Percentiles rank a stretch among this genome's conserved stretches.
These are phyloP conservation scores for Acanthis flammea DNA, from an alignment of 2,797 vertebrate species.

Conservation along the genomic window DNA sequence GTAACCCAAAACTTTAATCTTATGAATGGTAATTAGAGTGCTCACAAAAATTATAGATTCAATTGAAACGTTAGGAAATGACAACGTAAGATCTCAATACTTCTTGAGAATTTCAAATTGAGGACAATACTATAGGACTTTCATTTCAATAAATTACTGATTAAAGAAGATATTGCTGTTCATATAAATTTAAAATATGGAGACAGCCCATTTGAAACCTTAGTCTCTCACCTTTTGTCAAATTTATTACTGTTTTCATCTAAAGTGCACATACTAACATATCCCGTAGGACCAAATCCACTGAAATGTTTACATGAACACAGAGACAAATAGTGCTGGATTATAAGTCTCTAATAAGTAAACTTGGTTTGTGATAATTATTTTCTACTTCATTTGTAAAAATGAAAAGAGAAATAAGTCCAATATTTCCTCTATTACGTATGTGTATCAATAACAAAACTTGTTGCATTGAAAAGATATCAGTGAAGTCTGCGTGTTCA, in stretches of 20 bases:
- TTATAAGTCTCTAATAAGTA: background rate
- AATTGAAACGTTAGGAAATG: slow-evolving; percentile 31
- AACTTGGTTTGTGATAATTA: background rate
- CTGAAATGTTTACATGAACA: background rate
- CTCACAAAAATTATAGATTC: slow-evolving; percentile 19
- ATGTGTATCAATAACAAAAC: background rate
- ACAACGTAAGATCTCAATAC: background rate
- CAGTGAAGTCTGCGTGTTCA: background rate
- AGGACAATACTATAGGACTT: background rate
- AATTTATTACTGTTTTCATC: background rate
- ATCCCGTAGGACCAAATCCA: background rate
- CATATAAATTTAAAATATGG: background rate
- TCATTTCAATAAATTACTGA: slow-evolving; percentile 5
- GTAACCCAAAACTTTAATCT: slow-evolving; percentile 30
- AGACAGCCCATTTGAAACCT: background rate
- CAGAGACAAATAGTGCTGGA: background rate
- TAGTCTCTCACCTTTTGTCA: background rate
- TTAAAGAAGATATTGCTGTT: background rate
- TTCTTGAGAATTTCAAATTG: background rate
- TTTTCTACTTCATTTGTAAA: background rate
- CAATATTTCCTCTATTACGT: background rate
- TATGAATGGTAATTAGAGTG: slow-evolving; percentile 23
- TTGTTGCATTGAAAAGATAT: background rate
- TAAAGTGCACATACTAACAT: background rate
- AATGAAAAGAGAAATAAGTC: background rate